Percentiles rank a stretch among this genome's conserved stretches.
Conservation (phyloP, 2,888 invertebrate species). For the Cryptophagus acutangulus region DNA sequence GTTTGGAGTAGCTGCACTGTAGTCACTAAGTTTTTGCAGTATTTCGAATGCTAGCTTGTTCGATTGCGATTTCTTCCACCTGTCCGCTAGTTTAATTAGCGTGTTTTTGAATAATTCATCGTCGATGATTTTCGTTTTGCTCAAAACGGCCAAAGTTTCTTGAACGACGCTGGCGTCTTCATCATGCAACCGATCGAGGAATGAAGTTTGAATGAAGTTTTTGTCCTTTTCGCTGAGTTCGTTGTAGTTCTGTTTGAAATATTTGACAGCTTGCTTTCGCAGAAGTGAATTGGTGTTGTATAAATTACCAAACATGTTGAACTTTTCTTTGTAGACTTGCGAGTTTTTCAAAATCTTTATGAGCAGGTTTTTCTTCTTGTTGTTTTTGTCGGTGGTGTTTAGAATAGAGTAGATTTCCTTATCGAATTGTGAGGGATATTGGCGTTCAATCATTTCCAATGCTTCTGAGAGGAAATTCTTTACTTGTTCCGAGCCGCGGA, state of each 20-base stretch:
- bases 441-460: conserved; percentile 60
- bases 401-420: conserved; percentile 58
- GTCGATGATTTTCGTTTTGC: conserved; percentile 25
- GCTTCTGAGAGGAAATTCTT: conserved; percentile 42
- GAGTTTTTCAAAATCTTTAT: conserved; percentile 34
- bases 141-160: conserved; percentile 50
- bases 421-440: conserved; percentile 70
- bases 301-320: conserved; percentile 61
- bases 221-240: conserved; percentile 51
- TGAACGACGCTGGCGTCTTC: conserved; percentile 60
- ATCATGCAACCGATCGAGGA: conserved; percentile 64
- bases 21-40: too few relatives aligned
- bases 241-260: conserved; percentile 55
- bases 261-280: conserved; percentile 63
- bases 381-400: conserved; percentile 27
- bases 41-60: too few relatives aligned
- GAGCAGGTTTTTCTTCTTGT: conserved; percentile 28
- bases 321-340: conserved; percentile 29
- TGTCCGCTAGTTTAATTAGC: conserved; percentile 52
- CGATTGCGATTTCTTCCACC: too few relatives aligned
- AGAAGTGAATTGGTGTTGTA: conserved; percentile 66
- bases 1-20: too few relatives aligned
- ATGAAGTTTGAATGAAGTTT: conserved; percentile 59
- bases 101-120: conserved; percentile 44
- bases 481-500: conserved; percentile 26